Evolutionary conservation across 2,113 vertebrate species (phyloP).

Genomic region (Protomyctophum bolini): DNA sequence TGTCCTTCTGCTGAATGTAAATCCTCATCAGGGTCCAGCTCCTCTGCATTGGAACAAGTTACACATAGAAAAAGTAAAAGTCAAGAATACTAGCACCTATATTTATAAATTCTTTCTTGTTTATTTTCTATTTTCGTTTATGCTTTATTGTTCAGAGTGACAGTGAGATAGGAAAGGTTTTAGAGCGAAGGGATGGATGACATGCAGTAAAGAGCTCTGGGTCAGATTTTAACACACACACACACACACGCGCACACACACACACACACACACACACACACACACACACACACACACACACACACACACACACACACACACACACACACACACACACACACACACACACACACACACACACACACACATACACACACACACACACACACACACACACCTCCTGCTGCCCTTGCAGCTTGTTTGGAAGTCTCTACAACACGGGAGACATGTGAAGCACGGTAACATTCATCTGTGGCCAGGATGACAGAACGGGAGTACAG

Average conservation of each 20-base stretch:
- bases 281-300: conserved; percentile 12
- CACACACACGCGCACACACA: too few species aligned
- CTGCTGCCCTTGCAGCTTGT: conserved; percentile 61
- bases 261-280: background rate
- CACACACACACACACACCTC: conserved; percentile 77
- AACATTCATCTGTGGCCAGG: conserved; percentile 73
- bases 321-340: conserved; percentile 7
- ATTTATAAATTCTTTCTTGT: background rate
- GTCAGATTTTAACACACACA: too few species aligned
- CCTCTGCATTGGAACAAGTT: conserved; percentile 69
- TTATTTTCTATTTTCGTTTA: too few species aligned
- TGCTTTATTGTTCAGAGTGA: too few species aligned
- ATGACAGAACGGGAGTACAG: conserved; percentile 83
- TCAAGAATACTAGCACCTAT: background rate
- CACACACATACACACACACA: conserved; percentile 23
- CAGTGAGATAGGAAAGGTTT: too few species aligned
- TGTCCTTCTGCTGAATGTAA: conserved; percentile 74
- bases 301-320: background rate
- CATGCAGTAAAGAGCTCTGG: too few species aligned
- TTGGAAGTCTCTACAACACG: conserved; percentile 72
- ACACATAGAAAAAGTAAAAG: background rate
- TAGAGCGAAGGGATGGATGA: too few species aligned
- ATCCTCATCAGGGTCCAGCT: conserved; percentile 79
- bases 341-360: conserved; percentile 44
- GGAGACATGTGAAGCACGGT: conserved; percentile 68